Evolutionary conservation across 2,797 vertebrate species (phyloP), one percentile per base, ranked within the genome.

Genomic region (Dipus sagitta): DNA sequence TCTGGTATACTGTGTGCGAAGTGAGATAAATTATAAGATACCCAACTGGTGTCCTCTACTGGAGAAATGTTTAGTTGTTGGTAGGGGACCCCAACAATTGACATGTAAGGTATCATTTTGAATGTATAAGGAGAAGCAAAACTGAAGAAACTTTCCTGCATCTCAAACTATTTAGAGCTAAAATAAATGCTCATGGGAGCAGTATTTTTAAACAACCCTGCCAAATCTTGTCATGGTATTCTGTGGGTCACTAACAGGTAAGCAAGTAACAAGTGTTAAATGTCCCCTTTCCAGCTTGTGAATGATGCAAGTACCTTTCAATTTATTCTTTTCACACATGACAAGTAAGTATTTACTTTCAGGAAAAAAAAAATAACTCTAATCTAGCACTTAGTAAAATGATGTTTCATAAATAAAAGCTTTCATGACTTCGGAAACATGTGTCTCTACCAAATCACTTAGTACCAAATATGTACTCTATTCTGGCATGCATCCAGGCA

Each of bases 371-470:
- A 87, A 32, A 65, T 4, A 18, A 78, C 72, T 58, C 34, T 32
- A 38, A 86, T 8, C 65, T 42, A 70, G 62, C 65, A 72, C 32
- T 2, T 34, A n/a, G 64, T 65, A 92, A 94, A 74, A 94, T 11
- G n/a, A 62, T 64, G 24, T 20, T 71, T 24, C n/a, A 42, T 21
- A 42, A 90, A 94, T 5, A 91, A 77, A 92, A 83, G 10, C 30
- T 62, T 15, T 71, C 26, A 65, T 62, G 24, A 70, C 23, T 38
- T 58, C 62, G 32, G 68, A 78, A 77, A 24, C 28, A 21, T 17
- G 87, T 77, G 32, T 64, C 32, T 96, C 85, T 92, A 84, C 60
- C 79, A 86, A 82, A 80, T 26, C 75, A 76, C 18, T 80, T 34
- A 80, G 54, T 23, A 65, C 20, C 75, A 67, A 86, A 86, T 70